A percentile compares a stretch with the other conserved stretches of the same genome.
phyloP scores from a whole-genome alignment of 2,113 vertebrate genomes.

The Tragelaphus imberbis region DNA sequence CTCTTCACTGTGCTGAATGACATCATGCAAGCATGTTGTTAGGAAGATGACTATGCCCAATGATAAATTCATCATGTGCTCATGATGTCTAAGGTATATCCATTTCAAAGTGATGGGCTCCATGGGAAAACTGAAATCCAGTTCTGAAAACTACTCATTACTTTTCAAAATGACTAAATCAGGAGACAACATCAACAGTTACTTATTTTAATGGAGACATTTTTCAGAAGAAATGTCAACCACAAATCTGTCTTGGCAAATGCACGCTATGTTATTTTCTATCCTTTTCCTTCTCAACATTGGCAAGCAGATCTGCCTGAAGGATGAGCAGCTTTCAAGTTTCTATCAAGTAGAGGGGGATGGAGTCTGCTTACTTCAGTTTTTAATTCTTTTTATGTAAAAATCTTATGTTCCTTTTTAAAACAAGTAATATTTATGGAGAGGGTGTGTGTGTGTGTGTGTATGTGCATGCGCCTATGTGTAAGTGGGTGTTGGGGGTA shows the following conservation, averaged over 20 bases:
- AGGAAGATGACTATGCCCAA: not conserved
- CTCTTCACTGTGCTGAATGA: not conserved
- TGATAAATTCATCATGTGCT: not conserved
- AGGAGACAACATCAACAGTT: conserved; percentile 57
- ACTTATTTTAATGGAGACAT: conserved; percentile 46
- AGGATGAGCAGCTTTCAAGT: conserved; percentile 52
- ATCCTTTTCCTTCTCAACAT: conserved; percentile 25
- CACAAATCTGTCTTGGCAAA: conserved; percentile 56
- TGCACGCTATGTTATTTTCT: conserved; percentile 47
- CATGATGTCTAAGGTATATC: conserved; percentile 1
- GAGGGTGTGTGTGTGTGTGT: not conserved
- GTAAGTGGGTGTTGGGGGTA: not conserved
- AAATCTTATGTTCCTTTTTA: not conserved
- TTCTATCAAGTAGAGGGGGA: conserved; percentile 18
- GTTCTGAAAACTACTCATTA: conserved; percentile 39
- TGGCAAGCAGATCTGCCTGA: conserved; percentile 24
- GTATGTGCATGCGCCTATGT: rapidly evolving
- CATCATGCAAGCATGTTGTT: not conserved
- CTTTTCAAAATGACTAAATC: conserved; percentile 47
- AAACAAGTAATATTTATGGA: conserved; percentile 21
- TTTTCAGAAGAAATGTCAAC: conserved; percentile 52
- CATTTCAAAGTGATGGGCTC: conserved; percentile 41
- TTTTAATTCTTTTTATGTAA: conserved; percentile 47
- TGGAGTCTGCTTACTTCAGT: conserved; percentile 45
- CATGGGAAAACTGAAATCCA: conserved; percentile 45